Conservation (phyloP, 1,140 invertebrate genomes). For the Medauroidea extradentata region DNA sequence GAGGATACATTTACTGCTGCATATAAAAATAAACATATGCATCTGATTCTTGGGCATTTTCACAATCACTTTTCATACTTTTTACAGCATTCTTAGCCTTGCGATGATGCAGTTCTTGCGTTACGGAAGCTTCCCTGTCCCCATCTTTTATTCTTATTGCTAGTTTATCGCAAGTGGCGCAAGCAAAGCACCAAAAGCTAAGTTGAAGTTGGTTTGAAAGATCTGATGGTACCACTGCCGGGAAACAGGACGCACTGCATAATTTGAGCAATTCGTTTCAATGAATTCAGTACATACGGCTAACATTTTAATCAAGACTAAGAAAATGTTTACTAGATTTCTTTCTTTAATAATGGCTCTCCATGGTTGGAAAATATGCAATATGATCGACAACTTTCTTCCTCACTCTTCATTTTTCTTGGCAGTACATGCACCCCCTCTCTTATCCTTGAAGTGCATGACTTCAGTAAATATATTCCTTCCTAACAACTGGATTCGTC, state of each 20-base stretch:
- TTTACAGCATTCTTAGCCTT: neutral
- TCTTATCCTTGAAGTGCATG: constrained; percentile 8
- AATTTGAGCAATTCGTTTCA: constrained; percentile 4
- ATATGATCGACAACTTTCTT: constrained; percentile 13
- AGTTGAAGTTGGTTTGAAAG: constrained; percentile 11
- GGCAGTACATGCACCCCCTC: constrained; percentile 5
- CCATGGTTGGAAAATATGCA: constrained; percentile 3
- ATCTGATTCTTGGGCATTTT: constrained; percentile 2
- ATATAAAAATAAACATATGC: constrained; percentile 6
- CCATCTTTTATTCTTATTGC: constrained; percentile 7
- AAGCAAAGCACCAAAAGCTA: constrained; percentile 9
- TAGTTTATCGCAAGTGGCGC: constrained; percentile 11
- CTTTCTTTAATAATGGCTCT: constrained; percentile 3
- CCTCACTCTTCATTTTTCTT: constrained; percentile 2
- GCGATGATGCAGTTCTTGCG: constrained; percentile 11
- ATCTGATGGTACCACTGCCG: constrained; percentile 10
- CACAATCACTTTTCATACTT: neutral
- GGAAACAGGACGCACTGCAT: neutral
- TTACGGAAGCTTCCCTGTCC: constrained; percentile 5
- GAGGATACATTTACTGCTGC: constrained; percentile 9
- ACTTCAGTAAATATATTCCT: constrained; percentile 5
- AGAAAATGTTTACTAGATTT: constrained; percentile 5
- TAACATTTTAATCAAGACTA: constrained; percentile 7
- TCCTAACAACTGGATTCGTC: constrained; percentile 9
- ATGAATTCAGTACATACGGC: constrained; percentile 10